A percentile compares a stretch with the other conserved stretches of the same genome.
Evolutionary conservation across 2,113 vertebrate genomes (phyloP).

Genomic region (Pithys albifrons): DNA sequence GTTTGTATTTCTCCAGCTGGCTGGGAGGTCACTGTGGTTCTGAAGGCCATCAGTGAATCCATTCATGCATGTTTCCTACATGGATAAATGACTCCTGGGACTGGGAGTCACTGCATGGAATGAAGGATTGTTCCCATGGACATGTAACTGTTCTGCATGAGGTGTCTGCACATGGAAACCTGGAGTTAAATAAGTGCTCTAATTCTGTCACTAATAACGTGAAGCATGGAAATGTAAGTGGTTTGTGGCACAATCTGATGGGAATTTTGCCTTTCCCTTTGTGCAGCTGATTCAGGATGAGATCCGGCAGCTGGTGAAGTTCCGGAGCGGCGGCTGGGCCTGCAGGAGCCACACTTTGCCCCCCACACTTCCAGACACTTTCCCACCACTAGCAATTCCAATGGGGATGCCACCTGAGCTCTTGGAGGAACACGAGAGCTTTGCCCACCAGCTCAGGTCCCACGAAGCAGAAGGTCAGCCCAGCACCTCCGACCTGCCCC

Average conservation of each 20-base stretch:
- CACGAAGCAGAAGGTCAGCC: constrained; percentile 49
- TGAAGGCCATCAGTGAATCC: background rate
- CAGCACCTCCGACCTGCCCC: background rate
- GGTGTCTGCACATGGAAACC: background rate
- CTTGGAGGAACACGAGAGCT: constrained; percentile 62
- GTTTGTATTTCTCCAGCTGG: background rate
- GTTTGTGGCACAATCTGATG: background rate
- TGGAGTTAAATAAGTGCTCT: background rate
- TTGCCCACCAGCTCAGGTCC: constrained; percentile 53
- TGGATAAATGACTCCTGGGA: background rate
- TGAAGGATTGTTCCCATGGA: background rate
- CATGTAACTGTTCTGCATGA: constrained; percentile 47
- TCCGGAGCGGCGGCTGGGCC: constrained; percentile 72
- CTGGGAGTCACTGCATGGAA: constrained; percentile 29
- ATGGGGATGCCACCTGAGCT: constrained; percentile 72
- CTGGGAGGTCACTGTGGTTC: background rate
- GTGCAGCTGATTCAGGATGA: constrained; percentile 92
- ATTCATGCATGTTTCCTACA: background rate
- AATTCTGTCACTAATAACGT: background rate
- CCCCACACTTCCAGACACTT: constrained; percentile 33
- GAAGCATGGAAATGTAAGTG: background rate
- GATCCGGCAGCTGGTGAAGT: constrained; percentile 87
- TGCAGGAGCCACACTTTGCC: background rate
- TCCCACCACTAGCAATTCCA: constrained; percentile 5
- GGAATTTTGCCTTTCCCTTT: background rate